Evolutionary conservation across 2,797 vertebrate species (phyloP).

Genomic region (Tangara arthus): DNA sequence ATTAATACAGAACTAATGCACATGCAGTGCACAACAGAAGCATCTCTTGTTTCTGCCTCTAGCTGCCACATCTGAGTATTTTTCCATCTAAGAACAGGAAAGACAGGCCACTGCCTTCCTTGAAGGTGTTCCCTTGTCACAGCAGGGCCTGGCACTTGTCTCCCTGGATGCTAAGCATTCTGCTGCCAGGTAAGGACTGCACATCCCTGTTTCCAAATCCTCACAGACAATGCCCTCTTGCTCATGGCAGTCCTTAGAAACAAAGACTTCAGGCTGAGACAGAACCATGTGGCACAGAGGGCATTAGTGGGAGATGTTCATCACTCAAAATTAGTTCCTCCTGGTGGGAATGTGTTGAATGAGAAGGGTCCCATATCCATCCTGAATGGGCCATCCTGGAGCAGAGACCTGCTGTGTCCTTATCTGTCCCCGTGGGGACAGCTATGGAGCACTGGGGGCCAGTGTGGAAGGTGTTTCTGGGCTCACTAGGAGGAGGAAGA

Average conservation of each 20-base stretch:
- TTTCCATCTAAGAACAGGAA: not conserved
- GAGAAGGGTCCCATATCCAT: not conserved
- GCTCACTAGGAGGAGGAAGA: not conserved
- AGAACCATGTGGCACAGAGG: not conserved
- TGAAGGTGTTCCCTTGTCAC: not conserved
- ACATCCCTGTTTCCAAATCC: not conserved
- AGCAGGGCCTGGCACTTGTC: not conserved
- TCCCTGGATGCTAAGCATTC: not conserved
- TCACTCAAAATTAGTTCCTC: not conserved
- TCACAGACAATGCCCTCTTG: not conserved
- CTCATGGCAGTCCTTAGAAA: not conserved
- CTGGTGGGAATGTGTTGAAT: not conserved
- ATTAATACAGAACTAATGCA: not conserved
- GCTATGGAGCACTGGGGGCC: not conserved
- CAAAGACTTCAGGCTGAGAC: not conserved
- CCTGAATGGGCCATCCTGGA: not conserved
- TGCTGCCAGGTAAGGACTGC: not conserved
- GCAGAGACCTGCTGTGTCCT: not conserved
- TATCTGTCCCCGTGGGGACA: rapidly evolving
- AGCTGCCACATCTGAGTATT: not conserved
- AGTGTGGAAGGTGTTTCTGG: not conserved
- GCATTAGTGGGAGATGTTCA: not conserved
- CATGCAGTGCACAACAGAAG: not conserved
- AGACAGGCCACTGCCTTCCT: not conserved
- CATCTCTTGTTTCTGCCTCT: not conserved